These are phyloP conservation scores for Silurus lanzhouensis DNA, from an alignment of 2,797 vertebrate species.

Conservation along the genomic window DNA sequence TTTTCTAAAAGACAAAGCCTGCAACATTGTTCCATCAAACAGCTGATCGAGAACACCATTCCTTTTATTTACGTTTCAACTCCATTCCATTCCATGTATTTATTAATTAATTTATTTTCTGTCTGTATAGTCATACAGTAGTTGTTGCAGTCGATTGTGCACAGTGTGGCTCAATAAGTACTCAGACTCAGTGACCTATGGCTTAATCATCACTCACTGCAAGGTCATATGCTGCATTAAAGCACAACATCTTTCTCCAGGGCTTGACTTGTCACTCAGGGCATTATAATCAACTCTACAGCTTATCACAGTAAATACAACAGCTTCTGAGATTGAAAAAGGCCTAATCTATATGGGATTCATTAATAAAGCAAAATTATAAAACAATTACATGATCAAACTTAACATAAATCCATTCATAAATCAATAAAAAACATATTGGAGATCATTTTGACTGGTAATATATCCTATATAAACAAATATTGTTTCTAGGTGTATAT, in stretches of 20 bases:
- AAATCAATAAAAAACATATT: no score
- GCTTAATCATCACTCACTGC: no score
- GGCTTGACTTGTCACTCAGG: not conserved
- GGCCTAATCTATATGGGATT: not conserved
- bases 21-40: not conserved
- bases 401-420: not conserved
- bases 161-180: not conserved
- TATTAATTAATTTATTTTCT: not conserved
- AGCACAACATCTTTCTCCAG: not conserved
- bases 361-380: not conserved
- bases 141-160: not conserved
- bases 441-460: no score
- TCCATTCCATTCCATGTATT: not conserved
- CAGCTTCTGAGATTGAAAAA: not conserved
- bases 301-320: not conserved
- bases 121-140: not conserved
- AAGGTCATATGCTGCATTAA: not conserved
- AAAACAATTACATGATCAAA: not conserved
- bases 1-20: not conserved
- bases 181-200: not conserved
- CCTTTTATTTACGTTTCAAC: not conserved
- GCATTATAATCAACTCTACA: constrained; percentile 6
- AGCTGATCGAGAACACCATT: not conserved
- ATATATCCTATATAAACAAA: no score
- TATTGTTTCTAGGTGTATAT: not conserved